Evolutionary conservation across 2,888 invertebrate genomes (phyloP).

Genomic region (Drosophila macrothrix): DNA sequence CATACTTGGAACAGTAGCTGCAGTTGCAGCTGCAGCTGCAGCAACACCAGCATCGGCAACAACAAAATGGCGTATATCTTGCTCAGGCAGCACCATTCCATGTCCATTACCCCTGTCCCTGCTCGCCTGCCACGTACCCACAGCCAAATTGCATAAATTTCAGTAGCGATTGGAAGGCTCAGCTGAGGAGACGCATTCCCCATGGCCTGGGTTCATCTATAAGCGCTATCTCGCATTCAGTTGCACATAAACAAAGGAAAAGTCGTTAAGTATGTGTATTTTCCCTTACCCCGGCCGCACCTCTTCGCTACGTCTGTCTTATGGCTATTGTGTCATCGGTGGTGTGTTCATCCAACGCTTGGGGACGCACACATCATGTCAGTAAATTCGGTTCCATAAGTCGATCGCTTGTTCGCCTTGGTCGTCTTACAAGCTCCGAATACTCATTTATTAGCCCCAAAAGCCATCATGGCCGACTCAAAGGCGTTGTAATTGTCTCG

Average conservation of each 20-base stretch:
- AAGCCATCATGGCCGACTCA: constrained; percentile 29
- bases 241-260: constrained; percentile 68
- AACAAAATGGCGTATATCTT: constrained; percentile 65
- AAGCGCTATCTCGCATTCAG: constrained; percentile 64
- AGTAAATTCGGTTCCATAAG: constrained; percentile 68
- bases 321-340: constrained; percentile 66
- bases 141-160: constrained; percentile 63
- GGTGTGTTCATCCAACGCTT: constrained; percentile 54
- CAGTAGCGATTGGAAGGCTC: constrained; percentile 18
- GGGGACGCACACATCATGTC: constrained; percentile 61
- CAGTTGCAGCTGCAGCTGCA: constrained; percentile 5
- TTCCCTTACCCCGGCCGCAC: not conserved
- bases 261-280: constrained; percentile 66
- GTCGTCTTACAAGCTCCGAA: constrained; percentile 45
- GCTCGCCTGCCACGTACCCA: not conserved
- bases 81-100: constrained; percentile 35
- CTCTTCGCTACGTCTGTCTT: not conserved
- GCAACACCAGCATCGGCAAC: constrained; percentile 34
- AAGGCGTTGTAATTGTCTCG: constrained; percentile 2
- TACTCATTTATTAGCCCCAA: constrained; percentile 63
- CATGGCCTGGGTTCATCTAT: constrained; percentile 52
- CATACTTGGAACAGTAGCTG: not conserved
- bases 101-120: constrained; percentile 12
- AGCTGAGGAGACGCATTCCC: constrained; percentile 6
- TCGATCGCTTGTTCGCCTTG: constrained; percentile 61